These are phyloP conservation scores for Tenthredo distinguenda DNA, from an alignment of 2,888 invertebrate species.

Conservation along the genomic window DNA sequence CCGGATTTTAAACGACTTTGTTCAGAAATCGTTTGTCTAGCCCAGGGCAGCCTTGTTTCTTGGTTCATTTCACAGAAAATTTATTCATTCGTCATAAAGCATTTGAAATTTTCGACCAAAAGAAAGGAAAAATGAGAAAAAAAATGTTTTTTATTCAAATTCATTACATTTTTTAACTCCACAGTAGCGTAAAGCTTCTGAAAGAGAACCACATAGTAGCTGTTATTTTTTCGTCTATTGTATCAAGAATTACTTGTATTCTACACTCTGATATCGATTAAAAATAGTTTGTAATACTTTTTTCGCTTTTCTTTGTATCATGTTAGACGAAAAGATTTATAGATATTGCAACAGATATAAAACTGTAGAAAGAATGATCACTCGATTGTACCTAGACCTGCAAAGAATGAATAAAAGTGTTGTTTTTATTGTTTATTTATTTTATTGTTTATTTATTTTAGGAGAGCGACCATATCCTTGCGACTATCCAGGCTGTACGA, in stretches of 20 bases:
- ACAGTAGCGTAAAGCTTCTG: no score
- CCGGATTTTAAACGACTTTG: background rate
- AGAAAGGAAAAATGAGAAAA: background rate
- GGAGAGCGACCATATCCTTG: conserved; percentile 86
- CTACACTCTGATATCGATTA: no score
- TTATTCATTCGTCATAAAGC: background rate
- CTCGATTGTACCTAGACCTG: background rate
- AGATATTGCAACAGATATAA: no score
- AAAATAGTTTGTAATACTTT: no score
- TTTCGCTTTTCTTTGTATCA: background rate
- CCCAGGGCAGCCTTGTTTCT: background rate
- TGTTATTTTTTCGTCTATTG: no score
- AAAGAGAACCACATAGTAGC: no score
- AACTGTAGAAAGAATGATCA: no score
- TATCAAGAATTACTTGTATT: no score
- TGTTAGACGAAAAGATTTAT: no score
- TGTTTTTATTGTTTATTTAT: background rate
- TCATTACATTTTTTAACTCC: no score
- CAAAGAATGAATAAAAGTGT: background rate
- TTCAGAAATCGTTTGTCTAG: background rate
- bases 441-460: background rate
- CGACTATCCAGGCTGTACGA: conserved; percentile 86
- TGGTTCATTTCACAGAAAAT: background rate
- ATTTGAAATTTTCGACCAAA: background rate
- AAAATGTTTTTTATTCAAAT: background rate